Base-by-base conservation (phyloP, 2,797 vertebrate genomes). In the Syndactyla subalaris region DNA sequence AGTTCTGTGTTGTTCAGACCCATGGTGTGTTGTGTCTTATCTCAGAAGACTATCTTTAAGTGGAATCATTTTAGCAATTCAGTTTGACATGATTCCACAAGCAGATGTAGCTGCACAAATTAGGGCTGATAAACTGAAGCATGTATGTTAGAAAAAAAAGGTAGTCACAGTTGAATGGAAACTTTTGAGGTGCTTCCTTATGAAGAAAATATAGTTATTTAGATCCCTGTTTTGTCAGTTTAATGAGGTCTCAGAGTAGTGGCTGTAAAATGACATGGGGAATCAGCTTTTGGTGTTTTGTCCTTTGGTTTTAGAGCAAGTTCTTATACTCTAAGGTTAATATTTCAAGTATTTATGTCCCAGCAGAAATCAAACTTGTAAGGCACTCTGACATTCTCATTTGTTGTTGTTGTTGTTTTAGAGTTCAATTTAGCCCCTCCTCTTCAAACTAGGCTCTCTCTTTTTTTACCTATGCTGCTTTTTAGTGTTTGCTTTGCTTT, bases 81-180 rank as follows among this genome's bases (percentile, higher is more conserved):
- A 54, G 27, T 87, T 82, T 92, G 30, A 85, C 63, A 14, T 87
- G 87, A 92, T 72, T 84, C 58, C 74, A 86, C 73, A 93, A 61
- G 83, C 70, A 93, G 77, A 54, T 43, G 55, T 39, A 74, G 73
- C 70, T 92, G 76, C 43, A 67, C 16, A 49, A 48, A 20, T 77
- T 26, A 77, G 23, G 21, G 52, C 19, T 62, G 67, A 82, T 82
- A 66, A 85, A 62, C 23, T 23, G 68, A 73, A 79, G 41, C 2
- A 1, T 51, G n/a, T n/a, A 36, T 7, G 11, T 84, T 82, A 51
- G 21, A 38, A 86, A 92, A 38, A 59, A 32, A 92, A 75, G 38
- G 38, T 12, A 85, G 41, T 21, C 17, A 46, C 20, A 12, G 32
- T 9, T 73, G 23, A 91, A 87, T 24, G 32, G 39, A 76, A 92